Evolutionary conservation across 2,888 invertebrate species (phyloP).

Genomic region (Lasioglossum leucozonium): DNA sequence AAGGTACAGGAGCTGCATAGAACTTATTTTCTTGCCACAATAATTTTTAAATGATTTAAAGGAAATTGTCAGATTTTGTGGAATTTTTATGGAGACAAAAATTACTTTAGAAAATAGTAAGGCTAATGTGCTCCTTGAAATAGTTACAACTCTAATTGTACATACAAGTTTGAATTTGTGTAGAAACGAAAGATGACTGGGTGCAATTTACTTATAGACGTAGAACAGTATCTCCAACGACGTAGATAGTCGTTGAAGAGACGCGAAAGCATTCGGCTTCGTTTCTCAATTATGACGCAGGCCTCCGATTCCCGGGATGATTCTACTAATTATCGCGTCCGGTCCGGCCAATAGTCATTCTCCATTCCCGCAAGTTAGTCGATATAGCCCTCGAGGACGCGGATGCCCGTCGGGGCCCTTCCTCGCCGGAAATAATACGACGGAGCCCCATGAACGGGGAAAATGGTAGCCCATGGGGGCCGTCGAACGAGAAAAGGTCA

Average conservation of each 20-base stretch:
- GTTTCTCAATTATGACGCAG: constrained; percentile 63
- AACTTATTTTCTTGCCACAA: neutral
- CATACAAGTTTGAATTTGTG: too few relatives aligned
- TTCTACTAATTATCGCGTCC: constrained; percentile 73
- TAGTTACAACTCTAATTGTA: too few relatives aligned
- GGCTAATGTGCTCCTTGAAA: too few relatives aligned
- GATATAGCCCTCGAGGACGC: constrained; percentile 68
- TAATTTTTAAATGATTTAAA: neutral
- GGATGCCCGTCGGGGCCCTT: constrained; percentile 38
- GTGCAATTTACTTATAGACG: too few relatives aligned
- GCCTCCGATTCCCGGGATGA: constrained; percentile 66
- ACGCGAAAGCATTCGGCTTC: constrained; percentile 41
- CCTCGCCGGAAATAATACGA: constrained; percentile 71
- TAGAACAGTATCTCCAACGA: too few relatives aligned
- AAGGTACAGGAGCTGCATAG: neutral
- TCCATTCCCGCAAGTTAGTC: neutral
- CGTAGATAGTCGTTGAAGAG: constrained; percentile 30
- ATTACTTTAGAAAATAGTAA: too few relatives aligned
- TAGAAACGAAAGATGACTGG: too few relatives aligned
- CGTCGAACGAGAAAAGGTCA: constrained; percentile 58
- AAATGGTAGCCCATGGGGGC: constrained; percentile 16
- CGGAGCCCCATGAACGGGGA: constrained; percentile 40
- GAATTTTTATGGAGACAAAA: too few relatives aligned
- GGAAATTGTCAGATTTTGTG: too few relatives aligned
- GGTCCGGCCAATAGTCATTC: constrained; percentile 35